Conservation (phyloP, 2,113 vertebrate genomes). For the Pedetes capensis region DNA sequence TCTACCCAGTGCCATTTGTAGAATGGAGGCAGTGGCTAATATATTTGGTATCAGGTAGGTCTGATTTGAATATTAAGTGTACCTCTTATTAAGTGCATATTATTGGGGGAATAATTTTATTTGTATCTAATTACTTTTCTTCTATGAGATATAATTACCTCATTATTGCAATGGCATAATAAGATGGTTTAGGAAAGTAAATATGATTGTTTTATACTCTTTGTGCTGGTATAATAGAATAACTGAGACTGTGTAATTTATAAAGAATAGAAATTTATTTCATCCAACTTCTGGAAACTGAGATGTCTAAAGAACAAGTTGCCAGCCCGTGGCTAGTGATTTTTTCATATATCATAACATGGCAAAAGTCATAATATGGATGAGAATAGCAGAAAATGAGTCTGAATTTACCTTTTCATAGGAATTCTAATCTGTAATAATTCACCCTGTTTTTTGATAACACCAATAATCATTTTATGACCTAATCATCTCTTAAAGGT, state of each 20-base stretch:
- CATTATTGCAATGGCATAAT: not conserved
- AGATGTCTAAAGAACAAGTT: not conserved
- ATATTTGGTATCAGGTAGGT: not conserved
- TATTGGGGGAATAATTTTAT: not conserved
- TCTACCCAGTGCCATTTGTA: not conserved
- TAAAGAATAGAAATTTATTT: not conserved
- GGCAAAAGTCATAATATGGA: not conserved
- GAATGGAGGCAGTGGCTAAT: not conserved
- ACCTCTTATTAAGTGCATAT: not conserved
- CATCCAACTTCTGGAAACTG: not conserved
- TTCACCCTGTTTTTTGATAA: too few relatives aligned
- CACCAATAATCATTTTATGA: too few relatives aligned
- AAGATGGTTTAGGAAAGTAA: not conserved
- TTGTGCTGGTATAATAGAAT: not conserved
- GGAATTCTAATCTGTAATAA: too few relatives aligned
- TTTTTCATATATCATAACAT: too few relatives aligned
- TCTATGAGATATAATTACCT: not conserved
- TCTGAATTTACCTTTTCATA: not conserved
- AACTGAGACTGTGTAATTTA: not conserved
- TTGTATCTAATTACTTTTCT: not conserved
- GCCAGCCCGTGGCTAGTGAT: rapidly evolving
- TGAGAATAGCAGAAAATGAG: not conserved
- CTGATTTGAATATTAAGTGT: not conserved
- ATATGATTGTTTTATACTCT: not conserved
- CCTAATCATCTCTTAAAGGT: not conserved